Base-by-base conservation (phyloP, 2,113 vertebrate species). In the Cyphomyrus discorhynchus region DNA sequence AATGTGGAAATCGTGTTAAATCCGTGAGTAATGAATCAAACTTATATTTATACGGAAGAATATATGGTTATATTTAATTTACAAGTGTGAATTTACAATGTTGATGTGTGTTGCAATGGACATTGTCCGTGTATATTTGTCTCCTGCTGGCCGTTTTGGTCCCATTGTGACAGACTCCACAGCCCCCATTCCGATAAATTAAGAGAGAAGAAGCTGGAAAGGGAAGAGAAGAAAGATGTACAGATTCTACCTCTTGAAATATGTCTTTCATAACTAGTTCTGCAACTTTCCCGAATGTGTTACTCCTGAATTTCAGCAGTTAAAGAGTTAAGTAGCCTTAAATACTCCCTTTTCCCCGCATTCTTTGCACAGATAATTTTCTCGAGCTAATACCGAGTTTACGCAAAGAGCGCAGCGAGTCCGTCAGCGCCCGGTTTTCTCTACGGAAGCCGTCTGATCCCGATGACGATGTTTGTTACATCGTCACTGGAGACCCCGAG, bases 401-500 rank as follows among this genome's bases (percentile, higher is more conserved):
- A 90, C 90, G 90, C 42, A 90, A 91, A 56, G 86, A 87, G 35
- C 62, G 92, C 39, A 89, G 89, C 87, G 91, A 89, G 19, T 50
- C 87, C 49, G 91, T 90, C 21, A 7, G 90, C 35, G 91, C 92
- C 56, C 95, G 88, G 91, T 96, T 96, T 92, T 96, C 95, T 15
- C 93, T 96, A 5, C 94, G 96, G 5, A 94, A 91, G 83, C 93
- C 95, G 0, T 94, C 93, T 17, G 92, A 93, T n/a, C 96, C 96
- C 0, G 94, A 95, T n/a, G 94, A 95, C 0, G 95, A 96, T 91
- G 89, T 93, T 45, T 96, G 96, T 90, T 96, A 95, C 90, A 90
- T 96, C 21, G 46, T 92, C 80, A 95, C 92, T 5, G 95, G 95
- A 3, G 90, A 92, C 10, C 90, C 92, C 0, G 94, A 95, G 1